Evolutionary conservation across 2,113 vertebrate genomes (phyloP).

Genomic region (Leptobrachium ailaonicum): DNA sequence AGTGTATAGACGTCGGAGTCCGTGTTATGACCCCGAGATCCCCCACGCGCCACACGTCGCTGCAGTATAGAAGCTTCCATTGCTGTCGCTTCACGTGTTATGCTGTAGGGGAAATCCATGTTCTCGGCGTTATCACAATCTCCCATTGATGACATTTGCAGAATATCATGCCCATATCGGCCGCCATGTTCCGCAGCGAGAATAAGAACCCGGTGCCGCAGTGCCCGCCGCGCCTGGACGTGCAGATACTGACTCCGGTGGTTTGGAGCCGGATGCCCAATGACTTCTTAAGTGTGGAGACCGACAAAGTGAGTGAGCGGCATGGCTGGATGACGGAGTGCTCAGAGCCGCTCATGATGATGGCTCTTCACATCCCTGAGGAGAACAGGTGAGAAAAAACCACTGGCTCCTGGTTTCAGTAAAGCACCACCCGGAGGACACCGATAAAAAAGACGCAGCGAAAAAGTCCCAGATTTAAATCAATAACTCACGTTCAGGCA

Average conservation of each 20-base stretch:
- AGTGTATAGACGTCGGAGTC: too few relatives aligned
- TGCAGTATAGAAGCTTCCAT: too few relatives aligned
- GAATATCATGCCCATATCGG: conserved; percentile 97
- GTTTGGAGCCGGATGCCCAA: conserved; percentile 95
- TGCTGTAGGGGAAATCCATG: not conserved
- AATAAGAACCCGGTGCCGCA: conserved; percentile 84
- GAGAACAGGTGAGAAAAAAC: conserved; percentile 82
- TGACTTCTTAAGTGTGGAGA: conserved; percentile 77
- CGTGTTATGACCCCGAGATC: too few relatives aligned
- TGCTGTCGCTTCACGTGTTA: too few relatives aligned
- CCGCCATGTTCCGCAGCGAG: conserved; percentile 93
- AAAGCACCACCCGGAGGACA: too few relatives aligned
- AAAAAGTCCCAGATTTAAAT: too few relatives aligned
- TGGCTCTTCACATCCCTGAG: conserved; percentile 93
- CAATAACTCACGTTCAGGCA: too few relatives aligned
- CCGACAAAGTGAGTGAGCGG: conserved; percentile 73
- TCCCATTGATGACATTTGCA: conserved; percentile 28
- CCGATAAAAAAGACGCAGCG: too few relatives aligned
- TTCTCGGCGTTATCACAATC: not conserved
- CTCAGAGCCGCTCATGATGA: conserved; percentile 85
- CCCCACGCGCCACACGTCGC: too few relatives aligned
- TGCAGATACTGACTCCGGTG: conserved; percentile 84
- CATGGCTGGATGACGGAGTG: conserved; percentile 90
- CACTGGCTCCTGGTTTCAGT: too few relatives aligned
- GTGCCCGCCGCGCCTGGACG: conserved; percentile 81